Base-by-base conservation (phyloP, 2,888 invertebrate genomes). In the Orgyia antiqua region DNA sequence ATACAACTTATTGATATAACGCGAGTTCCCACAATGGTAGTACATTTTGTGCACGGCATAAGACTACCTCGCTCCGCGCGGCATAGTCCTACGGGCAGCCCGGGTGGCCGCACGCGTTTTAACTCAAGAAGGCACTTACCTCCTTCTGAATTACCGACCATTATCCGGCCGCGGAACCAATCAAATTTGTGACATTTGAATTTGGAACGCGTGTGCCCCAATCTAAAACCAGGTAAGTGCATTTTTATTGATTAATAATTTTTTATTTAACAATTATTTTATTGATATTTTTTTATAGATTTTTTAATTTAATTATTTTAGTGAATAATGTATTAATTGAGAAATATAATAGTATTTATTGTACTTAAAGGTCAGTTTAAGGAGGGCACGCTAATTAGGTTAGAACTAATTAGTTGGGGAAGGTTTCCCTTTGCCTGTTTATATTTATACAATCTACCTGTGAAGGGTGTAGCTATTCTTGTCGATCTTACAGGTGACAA, bases 331-430 rank as follows among this genome's bases (percentile, higher is more conserved):
- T 30, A 12, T 27, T 33, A 36, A n/a, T 31, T 23, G 10, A 27
- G 25, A 24, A 25, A 11, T 9, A 36, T 18, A 42, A 30, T 31
- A 36, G 36, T 31, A 20, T 40, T 40, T 32, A 39, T 39, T 32
- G 31, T 39, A 42, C 40, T 48, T 43, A 58, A 64, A 63, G 63
- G 63, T 53, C 58, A 57, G 10, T 15, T 4, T 15, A 15, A 28
- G 37, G 21, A 61, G 58, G 63, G 52, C 47, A 36, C 39, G 53
- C 58, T 75, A 78, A 78, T 76, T 76, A 74, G 78, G 75, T 76
- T 77, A 78, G 75, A 75, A 78, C 55, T 75, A 78, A 78, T 76
- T 73, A 72, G 62, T 47, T 43, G 57, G 51, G 59, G 57, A 51
- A 59, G 69, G 59, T 63, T 61, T 64, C 62, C 46, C 58, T 47